Base-by-base conservation (phyloP, 2,888 invertebrate genomes). In the Coleophora flavipennella region DNA sequence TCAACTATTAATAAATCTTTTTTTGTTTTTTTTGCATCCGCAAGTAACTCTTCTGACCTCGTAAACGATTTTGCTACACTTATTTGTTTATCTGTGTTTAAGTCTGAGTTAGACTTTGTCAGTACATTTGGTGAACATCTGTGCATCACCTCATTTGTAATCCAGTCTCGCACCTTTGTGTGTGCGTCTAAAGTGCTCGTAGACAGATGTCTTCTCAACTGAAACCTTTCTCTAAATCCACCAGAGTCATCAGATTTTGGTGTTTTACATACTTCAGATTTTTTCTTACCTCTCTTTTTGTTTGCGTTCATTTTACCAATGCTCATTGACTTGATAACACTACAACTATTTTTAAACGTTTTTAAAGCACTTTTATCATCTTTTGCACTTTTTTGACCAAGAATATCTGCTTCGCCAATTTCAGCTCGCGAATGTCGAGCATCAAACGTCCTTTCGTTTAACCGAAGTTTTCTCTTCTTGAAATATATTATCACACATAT, bases 121-220 rank as follows among this genome's bases (percentile, higher is more conserved):
- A 90, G 62, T 61, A 89, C 88, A 44, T 86, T 87, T 1, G 91
- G 91, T 36, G 91, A 91, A 55, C 89, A 91, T 61, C 90, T 87
- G 51, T 91, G 89, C 57, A 91, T 90, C 28, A 92, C 90, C 67
- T 93, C 92, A 48, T 92, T 91, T 0, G 92, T 89, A 53, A 95
- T 94, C 95, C 95, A 94, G 53, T 94, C 93, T 46, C 91, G 87
- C 1, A 95, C 94, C 85, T 94, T 94, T 10, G 93, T 91, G 60
- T 94, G 92, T 0, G 94, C 92, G 66, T 95, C 94, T 48, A 95
- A 89, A 1, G 94, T 94, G 46, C 93, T 93, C 4, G 88, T 89
- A 6, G 93, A 93, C 58, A 92, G 87, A 67, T 92, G 91, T 13
- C 92, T 73, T 13, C 90, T 87, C 25, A 92, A 70, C 62, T 90